Conservation (phyloP, 2,797 vertebrate species). For the Acridotheres tristis region DNA sequence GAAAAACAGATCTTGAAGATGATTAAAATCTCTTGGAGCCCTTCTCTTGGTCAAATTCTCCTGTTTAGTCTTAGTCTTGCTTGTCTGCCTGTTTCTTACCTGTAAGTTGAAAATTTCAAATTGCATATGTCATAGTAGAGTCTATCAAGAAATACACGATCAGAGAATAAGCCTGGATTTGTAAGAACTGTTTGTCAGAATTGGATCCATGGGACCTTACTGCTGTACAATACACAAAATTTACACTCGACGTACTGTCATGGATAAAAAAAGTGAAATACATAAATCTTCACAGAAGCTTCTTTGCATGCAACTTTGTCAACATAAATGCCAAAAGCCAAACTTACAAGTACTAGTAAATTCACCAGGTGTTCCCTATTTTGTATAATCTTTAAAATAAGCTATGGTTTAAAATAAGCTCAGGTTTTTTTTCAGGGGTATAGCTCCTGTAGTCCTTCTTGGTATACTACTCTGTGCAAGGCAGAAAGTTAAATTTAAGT, state of each 20-base stretch:
- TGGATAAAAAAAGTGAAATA: neutral
- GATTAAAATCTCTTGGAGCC: neutral
- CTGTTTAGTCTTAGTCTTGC: neutral
- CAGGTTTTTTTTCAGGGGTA: neutral
- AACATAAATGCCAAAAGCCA: neutral
- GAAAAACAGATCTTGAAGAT: neutral
- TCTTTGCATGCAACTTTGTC: neutral
- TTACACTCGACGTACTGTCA: neutral
- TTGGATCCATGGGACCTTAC: neutral
- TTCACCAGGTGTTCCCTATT: neutral
- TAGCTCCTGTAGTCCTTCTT: neutral
- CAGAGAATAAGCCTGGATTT: neutral
- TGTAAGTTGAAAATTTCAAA: neutral
- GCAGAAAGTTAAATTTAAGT: neutral
- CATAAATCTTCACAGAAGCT: neutral
- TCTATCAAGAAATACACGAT: rapidly evolving
- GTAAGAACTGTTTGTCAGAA: neutral
- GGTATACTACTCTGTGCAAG: neutral
- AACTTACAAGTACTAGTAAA: neutral
- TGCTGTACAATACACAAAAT: neutral
- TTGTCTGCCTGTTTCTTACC: neutral
- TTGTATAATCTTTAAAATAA: neutral
- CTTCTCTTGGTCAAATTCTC: neutral
- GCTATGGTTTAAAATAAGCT: neutral
- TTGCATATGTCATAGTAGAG: neutral